Conservation (phyloP, 2,797 vertebrate genomes). For the Anguilla pacifica region DNA sequence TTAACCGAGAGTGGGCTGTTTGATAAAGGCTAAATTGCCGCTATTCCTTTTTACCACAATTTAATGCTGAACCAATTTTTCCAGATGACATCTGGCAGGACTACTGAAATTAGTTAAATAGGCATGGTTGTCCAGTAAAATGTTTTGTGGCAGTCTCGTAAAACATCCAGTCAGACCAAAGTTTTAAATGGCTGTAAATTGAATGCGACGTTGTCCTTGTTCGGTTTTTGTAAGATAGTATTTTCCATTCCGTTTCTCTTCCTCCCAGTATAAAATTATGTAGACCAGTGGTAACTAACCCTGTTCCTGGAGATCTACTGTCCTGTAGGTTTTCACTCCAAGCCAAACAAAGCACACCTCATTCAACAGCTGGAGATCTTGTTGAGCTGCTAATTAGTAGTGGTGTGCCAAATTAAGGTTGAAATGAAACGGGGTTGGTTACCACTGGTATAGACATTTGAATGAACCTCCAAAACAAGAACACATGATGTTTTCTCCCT, state of each 20-base stretch:
- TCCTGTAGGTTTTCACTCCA: no score
- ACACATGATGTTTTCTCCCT: not conserved
- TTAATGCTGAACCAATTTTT: constrained; percentile 26
- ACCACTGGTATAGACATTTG: not conserved
- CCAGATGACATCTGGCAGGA: constrained; percentile 26
- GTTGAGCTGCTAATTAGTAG: no score
- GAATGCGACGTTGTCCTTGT: not conserved
- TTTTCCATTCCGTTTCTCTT: not conserved
- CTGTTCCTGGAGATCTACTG: no score
- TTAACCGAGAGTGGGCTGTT: constrained; percentile 45
- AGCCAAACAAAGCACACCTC: no score
- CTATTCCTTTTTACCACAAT: constrained; percentile 26
- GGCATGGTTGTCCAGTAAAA: not conserved
- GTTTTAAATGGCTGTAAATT: not conserved
- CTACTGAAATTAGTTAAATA: constrained; percentile 11
- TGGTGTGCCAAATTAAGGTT: no score
- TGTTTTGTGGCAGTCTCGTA: not conserved
- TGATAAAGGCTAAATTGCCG: constrained; percentile 47
- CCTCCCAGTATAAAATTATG: no score
- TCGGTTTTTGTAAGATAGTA: not conserved
- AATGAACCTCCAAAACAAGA: not conserved
- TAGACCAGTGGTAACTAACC: no score
- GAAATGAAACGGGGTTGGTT: no score
- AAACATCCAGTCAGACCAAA: not conserved
- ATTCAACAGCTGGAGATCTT: no score